These are phyloP conservation scores for Glaucomys volans DNA, from an alignment of 2,113 vertebrate species.

Conservation along the genomic window DNA sequence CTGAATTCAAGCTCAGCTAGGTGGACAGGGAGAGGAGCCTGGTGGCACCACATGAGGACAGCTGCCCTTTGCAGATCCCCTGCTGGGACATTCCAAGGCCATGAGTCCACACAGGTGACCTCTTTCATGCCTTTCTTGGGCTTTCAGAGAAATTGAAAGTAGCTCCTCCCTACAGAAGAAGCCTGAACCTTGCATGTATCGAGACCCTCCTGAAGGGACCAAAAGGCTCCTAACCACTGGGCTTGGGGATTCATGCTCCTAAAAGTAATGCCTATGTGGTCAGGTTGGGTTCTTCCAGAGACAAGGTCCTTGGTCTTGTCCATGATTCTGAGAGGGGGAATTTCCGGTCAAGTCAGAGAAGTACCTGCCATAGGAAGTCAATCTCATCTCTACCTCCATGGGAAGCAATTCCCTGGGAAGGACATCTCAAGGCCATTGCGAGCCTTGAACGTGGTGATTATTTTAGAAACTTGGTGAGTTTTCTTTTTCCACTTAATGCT, in stretches of 20 bases:
- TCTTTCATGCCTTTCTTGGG: neutral
- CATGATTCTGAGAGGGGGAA: neutral
- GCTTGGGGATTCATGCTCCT: neutral
- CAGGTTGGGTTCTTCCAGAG: neutral
- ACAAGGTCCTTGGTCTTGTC: neutral
- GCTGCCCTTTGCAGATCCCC: neutral
- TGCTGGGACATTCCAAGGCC: neutral
- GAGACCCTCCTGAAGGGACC: neutral
- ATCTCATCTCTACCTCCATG: neutral
- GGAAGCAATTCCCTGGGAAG: neutral
- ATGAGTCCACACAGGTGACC: neutral
- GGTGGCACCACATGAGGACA: too few relatives aligned
- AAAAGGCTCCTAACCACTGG: neutral
- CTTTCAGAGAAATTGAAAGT: neutral
- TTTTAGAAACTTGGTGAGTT: slow-evolving; percentile 45
- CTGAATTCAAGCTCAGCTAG: neutral
- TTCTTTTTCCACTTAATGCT: slow-evolving; percentile 44
- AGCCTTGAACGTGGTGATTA: neutral
- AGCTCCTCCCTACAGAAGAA: neutral
- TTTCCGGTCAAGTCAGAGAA: neutral
- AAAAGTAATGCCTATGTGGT: neutral
- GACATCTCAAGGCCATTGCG: neutral
- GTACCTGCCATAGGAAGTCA: neutral
- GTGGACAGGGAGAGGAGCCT: neutral
- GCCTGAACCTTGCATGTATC: neutral